These are phyloP conservation scores for Metaphire vulgaris DNA, from an alignment of 1,140 invertebrate species.

Conservation along the genomic window DNA sequence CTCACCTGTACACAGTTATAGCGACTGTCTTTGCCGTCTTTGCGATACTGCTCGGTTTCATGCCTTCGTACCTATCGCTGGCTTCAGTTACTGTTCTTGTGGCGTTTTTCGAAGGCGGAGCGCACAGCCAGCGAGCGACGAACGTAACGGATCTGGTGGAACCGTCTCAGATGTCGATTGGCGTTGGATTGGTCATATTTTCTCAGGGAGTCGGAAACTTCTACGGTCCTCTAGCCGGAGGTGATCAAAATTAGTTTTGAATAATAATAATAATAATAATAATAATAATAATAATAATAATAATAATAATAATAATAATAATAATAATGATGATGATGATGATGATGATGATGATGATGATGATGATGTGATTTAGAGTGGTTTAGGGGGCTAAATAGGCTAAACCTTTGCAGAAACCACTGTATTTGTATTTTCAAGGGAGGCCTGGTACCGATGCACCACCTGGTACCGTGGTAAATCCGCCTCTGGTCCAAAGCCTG, in stretches of 20 bases:
- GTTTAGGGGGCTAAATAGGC: too few species aligned
- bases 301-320: too few species aligned
- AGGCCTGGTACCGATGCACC: too few species aligned
- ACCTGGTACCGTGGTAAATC: too few species aligned
- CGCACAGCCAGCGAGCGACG: constrained; percentile 23
- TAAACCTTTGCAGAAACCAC: too few species aligned
- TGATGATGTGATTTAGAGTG: too few species aligned
- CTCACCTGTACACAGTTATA: background rate
- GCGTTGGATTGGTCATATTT: constrained; percentile 17
- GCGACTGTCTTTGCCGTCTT: background rate
- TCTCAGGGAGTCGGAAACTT: constrained; percentile 20
- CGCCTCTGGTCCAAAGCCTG: too few species aligned
- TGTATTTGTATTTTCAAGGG: too few species aligned
- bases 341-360: background rate
- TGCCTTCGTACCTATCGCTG: background rate
- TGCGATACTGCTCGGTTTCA: background rate
- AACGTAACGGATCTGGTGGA: constrained; percentile 1
- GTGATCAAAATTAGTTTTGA: background rate
- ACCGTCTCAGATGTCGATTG: constrained; percentile 5
- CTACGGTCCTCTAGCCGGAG: background rate
- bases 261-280: too few species aligned
- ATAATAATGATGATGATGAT: too few species aligned
- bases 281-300: too few species aligned
- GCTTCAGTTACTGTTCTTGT: background rate
- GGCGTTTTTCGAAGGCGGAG: constrained; percentile 6